These are phyloP conservation scores for Microtus ochrogaster DNA, from an alignment of 2,113 vertebrate genomes.

Conservation along the genomic window DNA sequence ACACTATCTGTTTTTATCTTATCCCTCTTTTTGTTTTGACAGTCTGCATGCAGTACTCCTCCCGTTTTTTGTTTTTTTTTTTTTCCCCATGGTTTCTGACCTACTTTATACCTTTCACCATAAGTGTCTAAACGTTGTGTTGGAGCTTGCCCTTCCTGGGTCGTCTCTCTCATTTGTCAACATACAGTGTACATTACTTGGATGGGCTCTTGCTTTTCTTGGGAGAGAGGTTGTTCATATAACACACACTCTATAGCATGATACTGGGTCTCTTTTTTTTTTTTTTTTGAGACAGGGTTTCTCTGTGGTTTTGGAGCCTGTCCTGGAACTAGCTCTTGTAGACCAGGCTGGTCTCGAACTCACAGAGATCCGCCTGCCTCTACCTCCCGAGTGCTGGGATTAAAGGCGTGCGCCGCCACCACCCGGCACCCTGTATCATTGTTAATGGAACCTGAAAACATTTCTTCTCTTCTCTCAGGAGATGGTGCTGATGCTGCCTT, in stretches of 20 bases:
- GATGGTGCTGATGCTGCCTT: neutral
- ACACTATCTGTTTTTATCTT: neutral
- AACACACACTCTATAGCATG: neutral
- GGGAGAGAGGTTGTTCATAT: neutral
- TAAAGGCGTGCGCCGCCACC: no score
- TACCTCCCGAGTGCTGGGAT: no score
- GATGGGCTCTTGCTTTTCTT: neutral
- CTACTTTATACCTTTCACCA: neutral
- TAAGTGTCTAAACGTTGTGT: constrained; percentile 14
- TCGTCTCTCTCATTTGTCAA: neutral
- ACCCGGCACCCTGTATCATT: neutral
- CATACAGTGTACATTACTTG: neutral
- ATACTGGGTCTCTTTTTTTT: neutral
- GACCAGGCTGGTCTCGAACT: no score
- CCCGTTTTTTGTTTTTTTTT: neutral
- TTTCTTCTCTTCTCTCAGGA: neutral
- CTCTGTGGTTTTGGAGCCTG: no score
- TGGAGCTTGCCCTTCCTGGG: neutral
- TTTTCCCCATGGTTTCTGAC: neutral
- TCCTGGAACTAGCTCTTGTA: no score
- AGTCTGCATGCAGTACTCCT: neutral
- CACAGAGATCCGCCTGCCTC: no score
- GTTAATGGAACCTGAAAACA: neutral
- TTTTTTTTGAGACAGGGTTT: no score
- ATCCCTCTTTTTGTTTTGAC: neutral